Evolutionary conservation across 2,113 vertebrate genomes (phyloP).

Genomic region (Camarhynchus parvulus): DNA sequence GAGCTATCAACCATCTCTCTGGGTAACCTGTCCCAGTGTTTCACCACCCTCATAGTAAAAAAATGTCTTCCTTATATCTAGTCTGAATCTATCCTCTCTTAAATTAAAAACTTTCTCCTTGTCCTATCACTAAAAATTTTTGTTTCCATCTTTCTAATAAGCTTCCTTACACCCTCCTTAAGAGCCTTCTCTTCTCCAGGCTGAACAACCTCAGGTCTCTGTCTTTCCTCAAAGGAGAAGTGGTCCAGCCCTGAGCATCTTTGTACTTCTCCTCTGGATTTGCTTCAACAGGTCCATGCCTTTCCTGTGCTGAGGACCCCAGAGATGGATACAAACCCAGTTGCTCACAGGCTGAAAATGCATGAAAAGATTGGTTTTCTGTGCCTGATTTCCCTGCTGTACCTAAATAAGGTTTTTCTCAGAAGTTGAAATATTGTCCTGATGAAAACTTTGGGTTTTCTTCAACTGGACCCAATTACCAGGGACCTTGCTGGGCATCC

Average conservation of each 20-base stretch:
- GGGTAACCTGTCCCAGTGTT: neutral
- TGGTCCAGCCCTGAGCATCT: neutral
- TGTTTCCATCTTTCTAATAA: neutral
- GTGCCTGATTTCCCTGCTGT: neutral
- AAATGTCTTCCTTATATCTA: neutral
- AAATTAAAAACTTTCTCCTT: neutral
- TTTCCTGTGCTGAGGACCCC: neutral
- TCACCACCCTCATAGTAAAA: neutral
- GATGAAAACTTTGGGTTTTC: neutral
- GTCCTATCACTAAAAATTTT: neutral
- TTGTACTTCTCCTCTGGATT: neutral
- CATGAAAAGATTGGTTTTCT: neutral
- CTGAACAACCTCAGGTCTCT: neutral
- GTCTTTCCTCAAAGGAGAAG: neutral
- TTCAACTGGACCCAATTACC: neutral
- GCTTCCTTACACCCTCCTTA: rapidly evolving
- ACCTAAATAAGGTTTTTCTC: neutral
- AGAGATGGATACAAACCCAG: neutral
- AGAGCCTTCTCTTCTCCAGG: neutral
- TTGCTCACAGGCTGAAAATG: neutral
- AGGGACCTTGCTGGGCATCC: neutral
- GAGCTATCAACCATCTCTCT: neutral
- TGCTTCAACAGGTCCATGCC: neutral
- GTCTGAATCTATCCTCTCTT: neutral
- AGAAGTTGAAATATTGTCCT: neutral